These are phyloP conservation scores for Misgurnus anguillicaudatus DNA, from an alignment of 2,113 vertebrate genomes.

Conservation along the genomic window DNA sequence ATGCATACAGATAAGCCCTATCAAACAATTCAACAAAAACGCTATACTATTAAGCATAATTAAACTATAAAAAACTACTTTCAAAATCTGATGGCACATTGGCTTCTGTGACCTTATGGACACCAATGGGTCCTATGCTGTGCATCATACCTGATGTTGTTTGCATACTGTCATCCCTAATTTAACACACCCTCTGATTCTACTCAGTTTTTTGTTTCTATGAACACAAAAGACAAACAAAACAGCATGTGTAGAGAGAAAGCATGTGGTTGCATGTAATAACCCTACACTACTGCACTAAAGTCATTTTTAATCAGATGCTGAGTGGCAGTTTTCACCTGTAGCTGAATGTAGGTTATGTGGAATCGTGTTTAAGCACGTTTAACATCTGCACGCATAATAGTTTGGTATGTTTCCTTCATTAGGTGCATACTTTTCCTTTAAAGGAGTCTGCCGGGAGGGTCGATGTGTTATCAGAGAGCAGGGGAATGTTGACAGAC, in stretches of 20 bases:
- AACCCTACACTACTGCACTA: not conserved
- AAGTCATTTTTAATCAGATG: not conserved
- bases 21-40: too few relatives aligned
- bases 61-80: too few relatives aligned
- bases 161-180: too few relatives aligned
- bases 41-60: too few relatives aligned
- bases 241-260: not conserved
- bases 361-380: conserved; percentile 21
- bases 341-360: not conserved
- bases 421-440: conserved; percentile 39
- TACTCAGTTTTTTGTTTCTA: too few relatives aligned
- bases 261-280: too few relatives aligned
- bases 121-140: too few relatives aligned
- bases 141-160: too few relatives aligned
- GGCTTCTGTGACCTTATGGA: too few relatives aligned
- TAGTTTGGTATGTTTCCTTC: conserved; percentile 26
- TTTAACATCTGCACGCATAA: conserved; percentile 28
- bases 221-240: not conserved
- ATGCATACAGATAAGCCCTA: too few relatives aligned
- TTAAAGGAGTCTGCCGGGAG: conserved; percentile 34
- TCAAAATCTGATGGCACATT: too few relatives aligned
- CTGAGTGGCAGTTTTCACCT: not conserved
- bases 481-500: conserved; percentile 54
- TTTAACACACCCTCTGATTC: too few relatives aligned
- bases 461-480: conserved; percentile 41